phyloP scores from a whole-genome alignment of 1,140 invertebrate genomes.

The Cepaea nemoralis region DNA sequence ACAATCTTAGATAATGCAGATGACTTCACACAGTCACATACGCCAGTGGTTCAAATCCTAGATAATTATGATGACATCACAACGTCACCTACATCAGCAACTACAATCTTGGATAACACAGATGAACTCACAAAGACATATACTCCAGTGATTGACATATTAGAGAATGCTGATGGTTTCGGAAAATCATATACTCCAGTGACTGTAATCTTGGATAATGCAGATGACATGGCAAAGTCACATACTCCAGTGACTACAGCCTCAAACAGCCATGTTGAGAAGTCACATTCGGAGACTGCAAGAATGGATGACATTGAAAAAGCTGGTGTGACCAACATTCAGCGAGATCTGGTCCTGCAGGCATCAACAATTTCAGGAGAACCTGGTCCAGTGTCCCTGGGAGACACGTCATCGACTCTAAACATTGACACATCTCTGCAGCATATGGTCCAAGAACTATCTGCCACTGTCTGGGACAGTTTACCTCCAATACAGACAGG shows the following conservation, averaged over 20 bases:
- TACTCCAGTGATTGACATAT: not conserved
- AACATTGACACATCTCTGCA: not conserved
- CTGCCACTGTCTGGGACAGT: not conserved
- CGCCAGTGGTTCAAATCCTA: slow-evolving; percentile 58
- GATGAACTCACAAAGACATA: not conserved
- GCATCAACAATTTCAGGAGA: not conserved
- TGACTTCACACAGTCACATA: slow-evolving; percentile 39
- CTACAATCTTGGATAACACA: not conserved
- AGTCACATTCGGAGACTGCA: too few species aligned
- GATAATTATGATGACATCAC: slow-evolving; percentile 43
- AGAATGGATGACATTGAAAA: not conserved
- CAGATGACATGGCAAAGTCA: too few species aligned
- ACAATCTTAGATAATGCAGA: slow-evolving; percentile 42
- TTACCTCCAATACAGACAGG: not conserved
- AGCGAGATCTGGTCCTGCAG: not conserved
- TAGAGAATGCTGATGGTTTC: too few species aligned
- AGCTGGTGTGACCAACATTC: too few species aligned
- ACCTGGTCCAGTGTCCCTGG: slow-evolving; percentile 37
- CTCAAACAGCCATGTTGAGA: too few species aligned
- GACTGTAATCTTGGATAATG: too few species aligned
- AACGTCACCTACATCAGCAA: not conserved
- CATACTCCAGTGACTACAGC: too few species aligned
- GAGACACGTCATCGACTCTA: slow-evolving; percentile 33
- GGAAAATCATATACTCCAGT: too few species aligned
- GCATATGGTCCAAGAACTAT: not conserved